Base-by-base conservation (phyloP, 2,797 vertebrate genomes). In the Falco cherrug region DNA sequence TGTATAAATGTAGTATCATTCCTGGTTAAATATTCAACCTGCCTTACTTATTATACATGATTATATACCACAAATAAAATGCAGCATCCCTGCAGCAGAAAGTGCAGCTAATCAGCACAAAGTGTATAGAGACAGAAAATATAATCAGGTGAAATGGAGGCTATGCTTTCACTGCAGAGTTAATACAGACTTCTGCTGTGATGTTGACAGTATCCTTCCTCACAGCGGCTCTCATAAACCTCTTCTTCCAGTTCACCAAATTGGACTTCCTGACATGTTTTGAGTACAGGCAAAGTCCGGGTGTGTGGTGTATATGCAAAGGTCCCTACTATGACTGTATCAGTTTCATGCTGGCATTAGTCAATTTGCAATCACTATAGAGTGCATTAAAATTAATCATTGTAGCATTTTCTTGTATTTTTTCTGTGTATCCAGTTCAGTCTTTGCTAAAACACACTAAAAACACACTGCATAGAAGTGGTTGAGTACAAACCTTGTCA, bases 71-170 rank as follows among this genome's bases (percentile, higher is more conserved):
- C 45, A 84, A 87, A 82, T 79, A 73, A 90, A 94, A 95, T 45
- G 74, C 70, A 93, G 77, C 84, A 92, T 67, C 92, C 77, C 84
- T 89, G 95, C 93, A 96, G 92, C 86, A 95, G 83, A 79, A 93
- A 89, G 86, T 48, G 80, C 54, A 94, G 90, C 85, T 97, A 90
- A 96, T 94, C 93, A 94, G 83, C 69, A 88, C 64, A 35, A 64
- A 81, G 71, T 53, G 4, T n/a, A 78, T 61, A 60, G 5, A 87
- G 70, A 84, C 29, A 81, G 82, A 95, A 91, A 87, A 88, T 8
- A 76, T 9, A 82, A 73, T 90, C 80, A 84, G 88, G 88, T 20
- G 35, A 84, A 89, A 95, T 70, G 67, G 59, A 94, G 81, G 47
- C 80, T 59, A 4, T 7, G 59, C 28, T 82, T 82, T 59, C 88